Base-by-base conservation (phyloP, 1,140 invertebrate genomes). In the Heliconius himera region DNA sequence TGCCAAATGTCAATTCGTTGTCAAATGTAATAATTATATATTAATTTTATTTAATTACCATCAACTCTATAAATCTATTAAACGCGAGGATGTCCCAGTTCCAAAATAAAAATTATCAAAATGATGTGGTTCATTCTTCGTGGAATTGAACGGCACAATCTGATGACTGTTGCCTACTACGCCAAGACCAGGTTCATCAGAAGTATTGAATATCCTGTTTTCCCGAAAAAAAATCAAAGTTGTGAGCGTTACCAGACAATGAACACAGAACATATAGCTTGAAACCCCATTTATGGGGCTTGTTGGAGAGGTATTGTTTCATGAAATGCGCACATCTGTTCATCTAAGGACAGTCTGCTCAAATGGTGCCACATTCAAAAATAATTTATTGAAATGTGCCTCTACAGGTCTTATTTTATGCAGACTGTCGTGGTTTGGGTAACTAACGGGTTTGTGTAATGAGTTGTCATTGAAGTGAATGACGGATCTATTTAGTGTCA, bases 381-480 rank as follows among this genome's bases (percentile, higher is more conserved):
- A 88, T 74, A 71, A 83, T 60, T 85, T 78, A 71, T 89, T 87
- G 18, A 93, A 74, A 75, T 85, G 77, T 51, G 38, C 85, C 83
- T 73, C 87, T 73, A 66, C 94, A n/a, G 89, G 89, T 80, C 87
- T 82, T 71, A 94, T 85, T 87, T 93, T 95, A 82, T 87, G 86
- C 8, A 93, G 84, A 74, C 85, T 80, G 81, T 94, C 88, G 29
- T 89, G 83, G 13, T 89, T 41, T 60, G 83, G 83, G 56, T 85
- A 82, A 60, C 66, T 79, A 73, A 82, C 54, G 51, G 85, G 80
- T 33, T 76, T 75, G 56, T 86, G 80, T 33, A 13, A 2, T 13
- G n/a, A 26, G 54, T 84, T 83, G 26, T 88, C 79, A 76, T 87
- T 84, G 73, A 87, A 81, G 29, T 87, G 80, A 70, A 85, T 73